Base-by-base conservation (phyloP, 2,797 vertebrate genomes). In the Dendrocincla fuliginosa region DNA sequence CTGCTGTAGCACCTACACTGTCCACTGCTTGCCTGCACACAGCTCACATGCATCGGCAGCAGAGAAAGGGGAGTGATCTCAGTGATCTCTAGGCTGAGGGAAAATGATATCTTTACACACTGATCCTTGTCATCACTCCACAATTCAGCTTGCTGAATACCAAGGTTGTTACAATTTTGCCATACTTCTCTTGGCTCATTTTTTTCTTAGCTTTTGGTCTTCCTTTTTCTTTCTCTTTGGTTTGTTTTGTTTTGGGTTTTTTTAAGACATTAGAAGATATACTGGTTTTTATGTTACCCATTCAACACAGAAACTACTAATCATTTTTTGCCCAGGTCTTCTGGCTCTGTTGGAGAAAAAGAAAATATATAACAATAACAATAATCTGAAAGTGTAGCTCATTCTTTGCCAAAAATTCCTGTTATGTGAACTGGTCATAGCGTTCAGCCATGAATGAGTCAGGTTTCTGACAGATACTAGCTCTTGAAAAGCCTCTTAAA, bases 11-110 rank as follows among this genome's bases (percentile, higher is more conserved):
- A 56, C 41, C 41, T 68, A 15, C 0, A 0, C 6, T 75, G 10
- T 32, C 22, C 56, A 15, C 10, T 28, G 7, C 41, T 37, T 3
- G 0, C 16, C 16, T 4, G 15, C 24, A 74, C 44, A 33, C 20
- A 70, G 46, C 37, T 80, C 16, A 0, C 3, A 2, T 52, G 6
- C 5, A 0, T 59, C 3, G 0, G 7, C 71, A 60, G n/a, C 33
- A 73, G 32, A 76, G 19, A 69, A 28, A 69, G 5, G 6, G 7
- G 8, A 79, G 68, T 2, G 1, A 67, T n/a, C 32, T 61, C 47
- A 79, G 68, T 2, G 1, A 67, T n/a, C 32, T 61, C 47, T 25
- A 33, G 32, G 37, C 24, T 86, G 46, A 71, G 47, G 68, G 22
- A 79, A 89, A 74, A 42, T 39, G 1, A 5, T 32, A 16, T 5